Evolutionary conservation across 2,113 vertebrate genomes (phyloP).

Genomic region (Bagarius yarrelli): DNA sequence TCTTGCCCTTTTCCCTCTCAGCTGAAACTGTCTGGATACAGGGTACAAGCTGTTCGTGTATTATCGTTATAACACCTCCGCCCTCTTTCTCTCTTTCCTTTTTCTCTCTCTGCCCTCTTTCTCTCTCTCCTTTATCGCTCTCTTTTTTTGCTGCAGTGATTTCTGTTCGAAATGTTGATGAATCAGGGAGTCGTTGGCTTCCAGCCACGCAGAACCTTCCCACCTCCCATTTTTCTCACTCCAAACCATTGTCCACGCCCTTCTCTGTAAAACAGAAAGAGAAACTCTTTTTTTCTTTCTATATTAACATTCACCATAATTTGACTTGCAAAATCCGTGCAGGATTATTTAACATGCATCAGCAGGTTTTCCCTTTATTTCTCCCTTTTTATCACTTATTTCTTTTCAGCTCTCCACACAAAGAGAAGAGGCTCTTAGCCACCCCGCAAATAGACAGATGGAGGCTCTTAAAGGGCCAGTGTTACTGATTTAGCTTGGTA

Average conservation of each 20-base stretch:
- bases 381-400: slow-evolving; percentile 14
- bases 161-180: slow-evolving; percentile 50
- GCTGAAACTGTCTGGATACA: background rate
- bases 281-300: background rate
- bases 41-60: slow-evolving; percentile 6
- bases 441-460: slow-evolving; percentile 7
- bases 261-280: background rate
- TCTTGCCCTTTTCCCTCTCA: slow-evolving; percentile 1
- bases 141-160: slow-evolving; percentile 34
- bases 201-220: background rate
- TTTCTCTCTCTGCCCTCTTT: background rate
- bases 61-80: slow-evolving; percentile 9
- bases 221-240: background rate
- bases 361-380: background rate
- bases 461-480: slow-evolving; percentile 26
- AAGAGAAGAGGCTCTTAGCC: slow-evolving; percentile 23
- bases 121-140: slow-evolving; percentile 10
- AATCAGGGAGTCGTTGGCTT: background rate
- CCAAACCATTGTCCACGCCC: background rate
- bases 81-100: too few relatives aligned
- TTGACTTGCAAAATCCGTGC: background rate
- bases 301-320: background rate
- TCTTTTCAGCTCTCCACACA: slow-evolving; percentile 29
- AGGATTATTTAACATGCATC: background rate
- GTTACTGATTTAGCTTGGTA: background rate